phyloP scores from a whole-genome alignment of 2,888 invertebrate genomes.

The Zygaena filipendulae region DNA sequence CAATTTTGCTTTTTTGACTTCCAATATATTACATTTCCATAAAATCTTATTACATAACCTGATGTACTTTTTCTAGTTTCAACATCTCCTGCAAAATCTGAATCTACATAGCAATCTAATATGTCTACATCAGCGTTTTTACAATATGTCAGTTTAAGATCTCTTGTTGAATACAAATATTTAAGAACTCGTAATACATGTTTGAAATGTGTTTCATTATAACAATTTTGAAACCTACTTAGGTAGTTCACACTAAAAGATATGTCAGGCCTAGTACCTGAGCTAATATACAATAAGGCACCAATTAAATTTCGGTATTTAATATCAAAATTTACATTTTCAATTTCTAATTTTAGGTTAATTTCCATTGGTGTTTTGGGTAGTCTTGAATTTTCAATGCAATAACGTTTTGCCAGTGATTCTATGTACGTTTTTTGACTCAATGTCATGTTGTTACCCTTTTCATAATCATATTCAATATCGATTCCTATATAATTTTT shows the following conservation, averaged over 20 bases:
- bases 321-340: slow-evolving; percentile 9
- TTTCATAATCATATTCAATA: slow-evolving; percentile 22
- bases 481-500: slow-evolving; percentile 8
- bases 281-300: slow-evolving; percentile 9
- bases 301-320: slow-evolving; percentile 8
- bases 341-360: slow-evolving; percentile 18
- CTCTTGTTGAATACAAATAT: slow-evolving; percentile 17
- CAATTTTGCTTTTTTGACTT: too few species aligned
- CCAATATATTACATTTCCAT: slow-evolving; percentile 12
- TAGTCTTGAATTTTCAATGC: too few species aligned
- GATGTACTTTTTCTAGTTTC: slow-evolving; percentile 14
- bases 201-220: too few species aligned
- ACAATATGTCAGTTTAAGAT: slow-evolving; percentile 17
- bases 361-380: slow-evolving; percentile 21
- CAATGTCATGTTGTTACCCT: slow-evolving; percentile 19
- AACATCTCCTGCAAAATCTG: slow-evolving; percentile 28
- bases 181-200: slow-evolving; percentile 18
- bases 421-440: too few species aligned
- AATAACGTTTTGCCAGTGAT: too few species aligned
- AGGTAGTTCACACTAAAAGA: slow-evolving; percentile 11
- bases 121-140: slow-evolving; percentile 15
- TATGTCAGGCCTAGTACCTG: slow-evolving; percentile 10
- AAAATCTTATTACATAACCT: slow-evolving; percentile 12
- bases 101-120: slow-evolving; percentile 23
- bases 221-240: slow-evolving; percentile 12